A percentile compares a stretch with the other conserved stretches of the same genome.
These are phyloP conservation scores for Diorhabda elongata DNA, from an alignment of 1,140 invertebrate species.

Conservation along the genomic window DNA sequence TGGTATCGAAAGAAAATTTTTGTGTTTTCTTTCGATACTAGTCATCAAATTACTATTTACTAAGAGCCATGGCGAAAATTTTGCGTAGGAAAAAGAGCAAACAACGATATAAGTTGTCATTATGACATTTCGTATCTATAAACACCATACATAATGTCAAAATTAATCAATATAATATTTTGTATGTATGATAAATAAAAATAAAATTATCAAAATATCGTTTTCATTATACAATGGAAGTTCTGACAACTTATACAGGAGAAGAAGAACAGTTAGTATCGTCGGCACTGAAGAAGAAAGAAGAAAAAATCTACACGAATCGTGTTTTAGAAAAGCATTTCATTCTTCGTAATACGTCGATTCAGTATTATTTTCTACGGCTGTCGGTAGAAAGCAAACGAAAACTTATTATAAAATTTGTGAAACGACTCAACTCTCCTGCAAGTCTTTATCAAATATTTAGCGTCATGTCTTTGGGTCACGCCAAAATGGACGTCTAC, in stretches of 20 bases:
- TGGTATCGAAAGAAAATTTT: no score
- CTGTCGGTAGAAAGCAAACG: constrained; percentile 1
- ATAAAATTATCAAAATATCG: no score
- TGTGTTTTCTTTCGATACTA: no score
- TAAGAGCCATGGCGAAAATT: no score
- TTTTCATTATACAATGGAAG: neutral
- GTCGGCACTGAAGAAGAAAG: neutral
- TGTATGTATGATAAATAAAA: no score
- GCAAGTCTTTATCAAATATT: constrained; percentile 3
- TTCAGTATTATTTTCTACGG: constrained; percentile 6
- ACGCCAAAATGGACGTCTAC: constrained; percentile 8
- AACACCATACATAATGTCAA: no score
- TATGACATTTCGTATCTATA: no score
- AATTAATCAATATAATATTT: no score
- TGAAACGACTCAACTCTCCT: neutral
- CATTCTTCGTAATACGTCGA: neutral
- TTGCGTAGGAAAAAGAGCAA: no score
- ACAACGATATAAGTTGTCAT: no score
- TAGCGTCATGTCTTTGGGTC: neutral
- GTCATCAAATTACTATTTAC: no score
- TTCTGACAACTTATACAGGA: neutral
- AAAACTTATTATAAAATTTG: constrained; percentile 1
- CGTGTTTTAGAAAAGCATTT: constrained; percentile 6
- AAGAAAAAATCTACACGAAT: neutral
- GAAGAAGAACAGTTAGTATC: neutral